Evolutionary conservation across 2,113 vertebrate genomes (phyloP), one percentile per base, ranked within the genome.

Genomic region (Aleadryas rufinucha): DNA sequence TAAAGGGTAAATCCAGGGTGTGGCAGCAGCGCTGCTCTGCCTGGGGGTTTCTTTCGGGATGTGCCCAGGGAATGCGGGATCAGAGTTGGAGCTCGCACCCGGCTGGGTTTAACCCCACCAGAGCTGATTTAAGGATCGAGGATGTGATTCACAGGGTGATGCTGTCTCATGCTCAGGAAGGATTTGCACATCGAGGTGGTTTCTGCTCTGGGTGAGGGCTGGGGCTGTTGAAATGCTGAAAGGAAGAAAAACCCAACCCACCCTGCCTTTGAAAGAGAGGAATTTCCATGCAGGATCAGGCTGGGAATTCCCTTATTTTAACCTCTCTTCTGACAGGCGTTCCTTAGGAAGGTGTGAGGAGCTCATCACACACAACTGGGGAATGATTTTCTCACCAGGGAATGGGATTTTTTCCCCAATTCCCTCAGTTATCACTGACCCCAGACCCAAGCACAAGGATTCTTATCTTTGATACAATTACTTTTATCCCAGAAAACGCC

Each of bases 61-160:
- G 21, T 56, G 30, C 30, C 45, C 27, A 11, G 19, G 11, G 12
- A 30, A 50, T 0, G 1, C 0, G 4, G n/a, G 28, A 41, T 16
- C 18, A 45, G 28, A 2, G 16, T 5, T 45, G 47, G 47, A 54
- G 41, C 19, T 56, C 53, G 33, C 7, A 35, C 13, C 23, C 9
- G 19, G 23, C 5, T 31, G 24, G 11, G 26, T 39, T 85, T 56
- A 50, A 56, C 8, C 13, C 26, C 39, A 18, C 4, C 37, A 80
- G 61, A 39, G 24, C 52, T 54, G 6, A 21, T 50, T 74, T 45
- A 16, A 33, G 66, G 16, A 17, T 9, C 11, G 5, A 6, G 13
- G 31, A 5, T 35, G 9, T 28, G 44, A 44, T 31, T 78, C 47
- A 10, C 17, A 37, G 18, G 6, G 16, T 0, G 3, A 17, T 13